A percentile compares a stretch with the other conserved stretches of the same genome.
These are phyloP conservation scores for Emmelina monodactyla DNA, from an alignment of 2,888 invertebrate species.

Conservation along the genomic window DNA sequence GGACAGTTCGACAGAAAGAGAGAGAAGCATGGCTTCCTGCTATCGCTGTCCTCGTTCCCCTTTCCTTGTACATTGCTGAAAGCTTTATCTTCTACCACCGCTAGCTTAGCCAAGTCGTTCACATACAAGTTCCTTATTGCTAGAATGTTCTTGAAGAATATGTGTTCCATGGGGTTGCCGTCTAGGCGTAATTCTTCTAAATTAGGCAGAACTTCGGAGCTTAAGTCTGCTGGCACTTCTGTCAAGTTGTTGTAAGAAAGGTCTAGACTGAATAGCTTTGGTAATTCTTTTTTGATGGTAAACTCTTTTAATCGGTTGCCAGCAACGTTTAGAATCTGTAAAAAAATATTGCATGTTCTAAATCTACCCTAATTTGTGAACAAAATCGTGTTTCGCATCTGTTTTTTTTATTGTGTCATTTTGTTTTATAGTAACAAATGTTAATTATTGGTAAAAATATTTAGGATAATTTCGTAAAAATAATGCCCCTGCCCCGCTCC, in stretches of 20 bases:
- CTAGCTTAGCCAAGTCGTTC: slow-evolving; percentile 38
- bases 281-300: slow-evolving; percentile 42
- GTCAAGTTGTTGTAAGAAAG: slow-evolving; percentile 56
- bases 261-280: slow-evolving; percentile 52
- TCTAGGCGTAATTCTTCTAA: slow-evolving; percentile 58
- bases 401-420: too few relatives aligned
- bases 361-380: too few relatives aligned
- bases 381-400: too few relatives aligned
- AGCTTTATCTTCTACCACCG: slow-evolving; percentile 42
- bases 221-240: slow-evolving; percentile 50
- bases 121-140: slow-evolving; percentile 47
- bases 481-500: too few relatives aligned
- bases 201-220: slow-evolving; percentile 44
- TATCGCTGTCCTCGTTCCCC: slow-evolving; percentile 25
- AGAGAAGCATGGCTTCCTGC: slow-evolving; percentile 43
- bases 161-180: slow-evolving; percentile 53
- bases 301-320: slow-evolving; percentile 54
- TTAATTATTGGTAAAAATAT: too few relatives aligned
- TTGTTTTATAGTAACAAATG: too few relatives aligned
- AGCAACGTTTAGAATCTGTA: slow-evolving; percentile 50
- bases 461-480: too few relatives aligned
- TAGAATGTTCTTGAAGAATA: slow-evolving; percentile 55
- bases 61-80: slow-evolving; percentile 56
- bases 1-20: slow-evolving; percentile 55
- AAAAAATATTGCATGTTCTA: too few relatives aligned